These are phyloP conservation scores for Stegodyphus mimosarum DNA, from an alignment of 1,140 invertebrate species.

Conservation along the genomic window DNA sequence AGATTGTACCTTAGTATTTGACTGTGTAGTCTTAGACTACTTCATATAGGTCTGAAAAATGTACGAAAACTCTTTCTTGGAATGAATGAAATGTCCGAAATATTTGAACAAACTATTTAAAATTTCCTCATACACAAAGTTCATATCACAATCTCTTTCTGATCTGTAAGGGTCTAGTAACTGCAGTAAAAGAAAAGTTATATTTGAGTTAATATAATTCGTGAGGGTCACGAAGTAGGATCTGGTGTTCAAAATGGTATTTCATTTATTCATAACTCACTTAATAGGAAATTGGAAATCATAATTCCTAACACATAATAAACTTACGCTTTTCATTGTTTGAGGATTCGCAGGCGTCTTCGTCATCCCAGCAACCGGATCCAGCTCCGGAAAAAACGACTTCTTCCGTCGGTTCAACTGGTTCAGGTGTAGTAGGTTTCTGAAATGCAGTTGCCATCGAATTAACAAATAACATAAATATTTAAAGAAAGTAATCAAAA, in stretches of 20 bases:
- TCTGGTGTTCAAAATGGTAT: neutral
- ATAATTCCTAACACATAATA: neutral
- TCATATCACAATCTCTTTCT: too few relatives aligned
- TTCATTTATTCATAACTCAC: neutral
- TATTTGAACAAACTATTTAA: too few relatives aligned
- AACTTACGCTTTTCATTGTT: slow-evolving; percentile 51
- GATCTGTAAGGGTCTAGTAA: too few relatives aligned
- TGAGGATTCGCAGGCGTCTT: slow-evolving; percentile 79
- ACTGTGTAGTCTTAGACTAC: too few relatives aligned
- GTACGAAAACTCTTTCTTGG: too few relatives aligned
- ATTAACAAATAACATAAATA: too few relatives aligned
- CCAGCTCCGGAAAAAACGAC: slow-evolving; percentile 89
- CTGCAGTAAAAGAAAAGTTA: neutral
- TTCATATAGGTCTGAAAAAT: too few relatives aligned
- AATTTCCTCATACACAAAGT: too few relatives aligned
- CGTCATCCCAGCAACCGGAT: slow-evolving; percentile 84
- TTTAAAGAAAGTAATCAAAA: too few relatives aligned
- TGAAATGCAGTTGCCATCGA: neutral
- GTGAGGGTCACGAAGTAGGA: neutral
- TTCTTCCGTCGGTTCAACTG: slow-evolving; percentile 73
- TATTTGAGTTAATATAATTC: neutral
- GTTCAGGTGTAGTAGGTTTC: slow-evolving; percentile 21
- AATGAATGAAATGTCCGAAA: too few relatives aligned
- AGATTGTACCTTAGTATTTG: too few relatives aligned
- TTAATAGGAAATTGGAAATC: neutral